Base-by-base conservation (phyloP, 2,113 vertebrate species). In the Heterocephalus glaber region DNA sequence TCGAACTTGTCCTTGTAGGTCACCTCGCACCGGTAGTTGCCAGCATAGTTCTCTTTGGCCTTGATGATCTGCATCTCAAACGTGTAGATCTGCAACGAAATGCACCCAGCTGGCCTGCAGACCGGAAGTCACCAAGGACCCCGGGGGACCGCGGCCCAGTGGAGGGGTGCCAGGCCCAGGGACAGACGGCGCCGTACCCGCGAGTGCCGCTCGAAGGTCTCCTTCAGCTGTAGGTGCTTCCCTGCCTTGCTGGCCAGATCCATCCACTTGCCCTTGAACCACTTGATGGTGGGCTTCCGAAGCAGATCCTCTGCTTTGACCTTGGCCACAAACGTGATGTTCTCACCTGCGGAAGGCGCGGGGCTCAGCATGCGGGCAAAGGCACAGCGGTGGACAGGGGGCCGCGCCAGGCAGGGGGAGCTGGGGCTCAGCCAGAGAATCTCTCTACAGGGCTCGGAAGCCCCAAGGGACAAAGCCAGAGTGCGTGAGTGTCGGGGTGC, bases 231-330 rank as follows among this genome's bases (percentile, higher is more conserved):
- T 19, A 99, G 97, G 91, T 99, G 99, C 90, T 99, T 99, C 74
- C 99, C 99, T 0, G 99, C 99, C 98, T 99, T 99, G 98, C 99
- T 99, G 95, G 99, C 99, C 94, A 99, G 98, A 94, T 99, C 99
- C 99, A 99, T 99, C 99, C 99, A 99, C 98, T 99, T 99, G 9
- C 99, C 99, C 98, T 99, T 99, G 95, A 99, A 99, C 99, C 99
- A 99, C 90, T 99, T 99, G 68, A 99, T 70, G 0, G 99, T 99
- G 70, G 99, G 99, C 97, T 99, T 99, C 65, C 99, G 99, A 47
- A 99, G 99, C 93, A 99, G 99, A 95, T 99, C 99, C 98, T 99
- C 99, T 60, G 99, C 99, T 98, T 99, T 99, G 90, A 99, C 99
- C 98, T 99, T 99, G 93, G 99, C 99, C 96, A 99, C 97, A 96